Percentiles rank a stretch among this genome's conserved stretches.
phyloP scores from a whole-genome alignment of 2,888 invertebrate genomes.

The Malthinus seriepunctatus region DNA sequence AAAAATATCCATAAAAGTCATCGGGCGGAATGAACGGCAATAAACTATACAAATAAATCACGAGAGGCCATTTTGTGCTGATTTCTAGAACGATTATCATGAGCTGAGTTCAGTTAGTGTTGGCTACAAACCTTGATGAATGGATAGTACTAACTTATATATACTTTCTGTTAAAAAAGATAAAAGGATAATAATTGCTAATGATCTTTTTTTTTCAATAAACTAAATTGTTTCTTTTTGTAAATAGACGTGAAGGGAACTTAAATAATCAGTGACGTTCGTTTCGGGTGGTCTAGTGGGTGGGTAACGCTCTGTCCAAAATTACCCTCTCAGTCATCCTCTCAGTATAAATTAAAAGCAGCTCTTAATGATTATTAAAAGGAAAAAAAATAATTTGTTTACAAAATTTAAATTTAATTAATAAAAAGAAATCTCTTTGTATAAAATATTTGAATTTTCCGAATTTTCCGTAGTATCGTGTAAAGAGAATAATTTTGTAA shows the following conservation, averaged over 20 bases:
- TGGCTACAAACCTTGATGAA: constrained; percentile 30
- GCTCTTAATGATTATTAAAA: too few relatives aligned
- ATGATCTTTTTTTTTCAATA: constrained; percentile 18
- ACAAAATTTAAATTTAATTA: too few relatives aligned
- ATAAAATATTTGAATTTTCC: background rate
- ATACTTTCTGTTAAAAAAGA: constrained; percentile 26
- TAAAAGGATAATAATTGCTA: constrained; percentile 27
- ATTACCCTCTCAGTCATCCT: too few relatives aligned
- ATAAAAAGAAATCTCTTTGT: too few relatives aligned
- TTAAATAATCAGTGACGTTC: too few relatives aligned
- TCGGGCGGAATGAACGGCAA: constrained; percentile 51
- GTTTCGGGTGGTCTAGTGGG: too few relatives aligned
- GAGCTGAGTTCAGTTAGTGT: constrained; percentile 39
- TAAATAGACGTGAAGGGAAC: too few relatives aligned
- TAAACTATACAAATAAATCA: constrained; percentile 52
- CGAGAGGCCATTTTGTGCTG: constrained; percentile 44
- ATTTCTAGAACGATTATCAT: constrained; percentile 37
- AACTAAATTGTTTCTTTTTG: background rate
- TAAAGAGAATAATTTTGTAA: constrained; percentile 28
- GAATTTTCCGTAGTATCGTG: constrained; percentile 9
- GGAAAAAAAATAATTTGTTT: too few relatives aligned
- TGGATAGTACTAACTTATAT: constrained; percentile 27
- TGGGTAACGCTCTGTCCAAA: too few relatives aligned
- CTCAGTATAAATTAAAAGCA: too few relatives aligned
- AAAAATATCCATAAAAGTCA: constrained; percentile 52